Evolutionary conservation across 1,140 invertebrate species (phyloP).

Genomic region (Drosophila malerkotliana): DNA sequence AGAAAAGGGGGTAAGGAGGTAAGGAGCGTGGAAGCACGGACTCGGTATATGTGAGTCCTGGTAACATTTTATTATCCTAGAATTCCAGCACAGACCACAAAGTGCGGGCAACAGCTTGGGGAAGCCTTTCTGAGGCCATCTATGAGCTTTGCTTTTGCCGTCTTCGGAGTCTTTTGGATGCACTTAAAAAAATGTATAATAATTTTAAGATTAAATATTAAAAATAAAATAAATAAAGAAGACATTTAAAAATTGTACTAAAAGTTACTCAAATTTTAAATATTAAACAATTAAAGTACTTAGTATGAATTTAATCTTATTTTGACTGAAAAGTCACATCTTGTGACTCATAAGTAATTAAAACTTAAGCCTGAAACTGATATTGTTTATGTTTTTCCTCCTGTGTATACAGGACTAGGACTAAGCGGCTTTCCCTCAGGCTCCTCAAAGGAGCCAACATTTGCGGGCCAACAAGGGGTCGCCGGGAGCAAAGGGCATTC

Average conservation of each 20-base stretch:
- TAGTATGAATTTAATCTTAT: not conserved
- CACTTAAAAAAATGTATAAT: not conserved
- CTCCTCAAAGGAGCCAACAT: conserved; percentile 1
- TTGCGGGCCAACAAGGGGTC: not conserved
- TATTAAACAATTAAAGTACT: not conserved
- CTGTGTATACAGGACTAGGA: conserved; percentile 9
- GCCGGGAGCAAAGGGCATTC: not conserved
- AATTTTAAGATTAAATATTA: not conserved
- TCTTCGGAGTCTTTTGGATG: conserved; percentile 8
- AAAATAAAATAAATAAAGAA: not conserved
- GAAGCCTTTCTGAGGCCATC: conserved; percentile 32
- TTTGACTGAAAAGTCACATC: not conserved
- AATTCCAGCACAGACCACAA: conserved; percentile 44
- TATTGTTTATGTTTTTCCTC: conserved; percentile 1
- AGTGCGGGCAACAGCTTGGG: conserved; percentile 41
- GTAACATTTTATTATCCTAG: conserved; percentile 48
- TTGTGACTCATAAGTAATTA: not conserved
- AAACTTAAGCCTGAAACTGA: not conserved
- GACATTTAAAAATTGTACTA: too few species aligned
- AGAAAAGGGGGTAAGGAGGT: not conserved
- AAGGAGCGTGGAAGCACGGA: not conserved
- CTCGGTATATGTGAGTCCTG: conserved; percentile 11
- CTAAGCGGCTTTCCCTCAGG: conserved; percentile 43
- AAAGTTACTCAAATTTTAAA: too few species aligned
- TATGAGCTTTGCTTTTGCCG: conserved; percentile 26